Base-by-base conservation (phyloP, 2,113 vertebrate species). In the Megaceryle torquata region DNA sequence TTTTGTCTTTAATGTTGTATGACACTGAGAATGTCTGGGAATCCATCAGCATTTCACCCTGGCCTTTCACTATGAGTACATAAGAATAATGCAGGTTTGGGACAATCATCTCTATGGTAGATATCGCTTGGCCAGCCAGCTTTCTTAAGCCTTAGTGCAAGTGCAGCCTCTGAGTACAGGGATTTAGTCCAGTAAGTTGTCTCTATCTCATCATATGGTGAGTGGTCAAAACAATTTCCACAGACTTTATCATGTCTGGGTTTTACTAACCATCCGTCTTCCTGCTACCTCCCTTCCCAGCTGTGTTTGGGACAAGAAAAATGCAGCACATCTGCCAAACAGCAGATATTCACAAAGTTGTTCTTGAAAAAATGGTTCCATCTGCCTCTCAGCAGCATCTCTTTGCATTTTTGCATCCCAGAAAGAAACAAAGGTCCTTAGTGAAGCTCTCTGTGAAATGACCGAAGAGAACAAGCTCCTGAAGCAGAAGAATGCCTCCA, bases 381-480 rank as follows among this genome's bases (percentile, higher is more conserved):
- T 93, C 77, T 81, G 81, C 33, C 29, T 84, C 95, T 89, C 85
- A 61, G 74, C 85, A 85, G 60, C 28, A 54, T 44, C 22, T 93
- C 41, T 95, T 33, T 92, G 76, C 92, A 11, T 57, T 95, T 86
- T 96, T 96, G 70, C 41, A 51, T 79, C 82, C 56, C 91, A 97
- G 97, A 97, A 97, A 81, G 97, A 97, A 65, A 95, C 80, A 41
- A 88, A 97, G 28, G 91, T 29, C 60, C 91, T 97, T 29, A 93
- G 53, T 61, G 85, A 95, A 93, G 97, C 96, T 53, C 53, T 98
- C 14, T 82, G 54, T 26, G 96, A 97, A 44, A 29, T 97, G 50
- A 97, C 96, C 90, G 97, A 97, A 91, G 98, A 98, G 85, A 98
- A 98, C 56, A 97, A 74, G 57, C 72, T 97, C 54, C 63, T 98